Percentiles rank a stretch among this genome's conserved stretches.
Conservation (phyloP, 2,888 invertebrate species). For the Platynereis dumerilii region DNA sequence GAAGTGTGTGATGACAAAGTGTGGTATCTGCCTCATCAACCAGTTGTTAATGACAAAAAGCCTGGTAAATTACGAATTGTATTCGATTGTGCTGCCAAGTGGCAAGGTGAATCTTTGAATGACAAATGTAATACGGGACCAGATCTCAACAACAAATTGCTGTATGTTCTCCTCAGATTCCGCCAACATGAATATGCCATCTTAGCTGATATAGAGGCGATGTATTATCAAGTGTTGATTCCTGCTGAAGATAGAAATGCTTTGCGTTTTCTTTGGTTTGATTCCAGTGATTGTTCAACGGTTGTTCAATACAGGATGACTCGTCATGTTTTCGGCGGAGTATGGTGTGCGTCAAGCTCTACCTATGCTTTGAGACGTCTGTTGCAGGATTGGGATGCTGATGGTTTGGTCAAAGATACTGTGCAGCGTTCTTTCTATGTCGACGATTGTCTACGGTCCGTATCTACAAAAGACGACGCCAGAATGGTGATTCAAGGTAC, state of each 20-base stretch:
- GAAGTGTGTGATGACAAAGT: neutral
- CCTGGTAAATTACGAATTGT: too few species aligned
- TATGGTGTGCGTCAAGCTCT: too few species aligned
- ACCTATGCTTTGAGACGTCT: too few species aligned
- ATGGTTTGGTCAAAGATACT: slow-evolving; percentile 22
- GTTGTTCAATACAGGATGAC: slow-evolving; percentile 12
- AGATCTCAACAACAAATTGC: slow-evolving; percentile 20
- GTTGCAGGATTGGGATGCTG: too few species aligned
- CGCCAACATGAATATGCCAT: slow-evolving; percentile 20
- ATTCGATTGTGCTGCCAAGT: slow-evolving; percentile 6
- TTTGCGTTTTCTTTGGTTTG: slow-evolving; percentile 5
- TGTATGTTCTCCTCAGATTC: slow-evolving; percentile 15
- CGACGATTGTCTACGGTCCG: slow-evolving; percentile 32
- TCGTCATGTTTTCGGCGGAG: too few species aligned
- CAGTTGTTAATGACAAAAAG: slow-evolving; percentile 1
- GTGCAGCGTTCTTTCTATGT: slow-evolving; percentile 31
- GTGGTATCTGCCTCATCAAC: neutral
- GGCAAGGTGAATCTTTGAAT: too few species aligned
- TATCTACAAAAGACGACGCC: slow-evolving; percentile 12
- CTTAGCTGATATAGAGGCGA: slow-evolving; percentile 15
- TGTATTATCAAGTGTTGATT: slow-evolving; percentile 21
- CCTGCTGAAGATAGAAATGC: slow-evolving; percentile 14
- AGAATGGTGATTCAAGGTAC: slow-evolving; percentile 16
- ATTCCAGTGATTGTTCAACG: neutral
- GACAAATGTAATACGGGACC: slow-evolving; percentile 18